These are phyloP conservation scores for Noctua janthina DNA, from an alignment of 2,888 invertebrate genomes.

Conservation along the genomic window DNA sequence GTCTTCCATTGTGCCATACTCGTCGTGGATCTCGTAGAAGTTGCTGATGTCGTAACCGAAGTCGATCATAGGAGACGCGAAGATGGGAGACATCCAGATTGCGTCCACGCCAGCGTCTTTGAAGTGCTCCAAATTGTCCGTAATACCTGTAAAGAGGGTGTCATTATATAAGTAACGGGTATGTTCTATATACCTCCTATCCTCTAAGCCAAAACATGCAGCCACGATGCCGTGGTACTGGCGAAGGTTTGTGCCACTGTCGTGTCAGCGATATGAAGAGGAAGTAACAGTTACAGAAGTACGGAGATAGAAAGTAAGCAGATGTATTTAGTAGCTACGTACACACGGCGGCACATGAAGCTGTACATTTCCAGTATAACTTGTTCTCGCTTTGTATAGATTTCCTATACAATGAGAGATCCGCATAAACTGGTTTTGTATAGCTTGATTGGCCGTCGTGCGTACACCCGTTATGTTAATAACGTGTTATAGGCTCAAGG, in stretches of 20 bases:
- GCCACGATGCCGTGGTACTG: background rate
- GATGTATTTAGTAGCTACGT: background rate
- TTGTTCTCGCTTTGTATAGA: too few relatives aligned
- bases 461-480: background rate
- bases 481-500: background rate
- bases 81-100: slow-evolving; percentile 96
- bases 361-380: too few relatives aligned
- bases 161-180: background rate
- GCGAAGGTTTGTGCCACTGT: background rate
- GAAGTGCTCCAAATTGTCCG: slow-evolving; percentile 91
- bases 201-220: background rate
- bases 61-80: slow-evolving; percentile 95
- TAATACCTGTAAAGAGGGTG: slow-evolving; percentile 85
- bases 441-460: too few relatives aligned
- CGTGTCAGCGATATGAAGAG: background rate
- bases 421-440: too few relatives aligned
- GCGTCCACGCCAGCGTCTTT: slow-evolving; percentile 93
- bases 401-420: too few relatives aligned
- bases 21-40: slow-evolving; percentile 93
- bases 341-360: background rate
- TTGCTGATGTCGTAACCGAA: slow-evolving; percentile 97
- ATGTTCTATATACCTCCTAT: background rate
- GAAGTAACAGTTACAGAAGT: background rate
- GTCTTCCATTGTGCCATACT: slow-evolving; percentile 94
- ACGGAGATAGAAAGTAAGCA: background rate